These are phyloP conservation scores for Serranus cabrilla DNA, from an alignment of 2,797 vertebrate species.

Conservation along the genomic window DNA sequence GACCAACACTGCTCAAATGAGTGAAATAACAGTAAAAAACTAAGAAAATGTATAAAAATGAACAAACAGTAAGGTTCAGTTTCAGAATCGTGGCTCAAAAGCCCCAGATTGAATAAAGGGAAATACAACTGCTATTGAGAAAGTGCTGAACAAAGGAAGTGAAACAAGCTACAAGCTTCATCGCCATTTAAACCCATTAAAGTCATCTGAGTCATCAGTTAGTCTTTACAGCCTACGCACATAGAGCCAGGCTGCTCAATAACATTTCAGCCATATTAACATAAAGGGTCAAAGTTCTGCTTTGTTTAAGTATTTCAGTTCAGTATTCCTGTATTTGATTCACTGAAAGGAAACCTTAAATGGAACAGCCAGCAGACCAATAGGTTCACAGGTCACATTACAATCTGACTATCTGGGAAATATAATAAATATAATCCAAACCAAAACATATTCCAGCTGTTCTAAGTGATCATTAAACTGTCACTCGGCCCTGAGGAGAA, in stretches of 20 bases:
- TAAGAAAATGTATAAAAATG: neutral
- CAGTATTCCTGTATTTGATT: conserved; percentile 10
- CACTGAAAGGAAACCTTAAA: conserved; percentile 24
- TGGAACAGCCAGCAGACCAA: conserved; percentile 5
- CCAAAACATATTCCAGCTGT: neutral
- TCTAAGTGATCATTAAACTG: no score
- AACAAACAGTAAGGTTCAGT: neutral
- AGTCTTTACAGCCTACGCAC: conserved; percentile 6
- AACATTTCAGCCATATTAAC: neutral
- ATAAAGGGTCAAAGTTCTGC: conserved; percentile 24
- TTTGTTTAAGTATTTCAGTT: conserved; percentile 44
- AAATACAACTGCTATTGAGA: conserved; percentile 2
- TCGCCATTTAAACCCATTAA: conserved; percentile 1
- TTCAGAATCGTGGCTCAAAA: neutral
- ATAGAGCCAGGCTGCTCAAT: neutral
- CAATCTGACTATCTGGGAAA: neutral
- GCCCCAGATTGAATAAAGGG: neutral
- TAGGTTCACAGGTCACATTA: neutral
- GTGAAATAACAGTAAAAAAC: neutral
- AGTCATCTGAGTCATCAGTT: conserved; percentile 24
- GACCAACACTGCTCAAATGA: no score
- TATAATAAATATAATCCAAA: neutral
- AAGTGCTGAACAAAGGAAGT: conserved; percentile 28
- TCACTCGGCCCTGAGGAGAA: neutral
- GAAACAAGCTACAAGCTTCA: conserved; percentile 8